Conservation (phyloP, 2,888 invertebrate species). For the Tinea semifulvella region DNA sequence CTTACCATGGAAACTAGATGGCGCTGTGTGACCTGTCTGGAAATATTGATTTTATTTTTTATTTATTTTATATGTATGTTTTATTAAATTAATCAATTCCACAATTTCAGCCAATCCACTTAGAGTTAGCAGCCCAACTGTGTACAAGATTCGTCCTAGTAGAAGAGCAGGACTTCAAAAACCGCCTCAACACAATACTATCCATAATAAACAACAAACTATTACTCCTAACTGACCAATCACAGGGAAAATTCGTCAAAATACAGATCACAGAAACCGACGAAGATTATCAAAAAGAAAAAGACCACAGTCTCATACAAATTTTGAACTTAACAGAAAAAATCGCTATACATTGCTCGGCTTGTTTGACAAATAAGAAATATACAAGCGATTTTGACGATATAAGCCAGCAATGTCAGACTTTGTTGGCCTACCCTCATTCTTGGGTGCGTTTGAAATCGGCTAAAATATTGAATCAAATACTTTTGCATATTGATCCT, state of each 20-base stretch:
- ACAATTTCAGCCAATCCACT: slow-evolving; percentile 66
- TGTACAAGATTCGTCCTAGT: slow-evolving; percentile 81
- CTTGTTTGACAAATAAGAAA: slow-evolving; percentile 61
- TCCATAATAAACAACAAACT: slow-evolving; percentile 66
- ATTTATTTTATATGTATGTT: neutral
- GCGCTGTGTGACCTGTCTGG: too few species aligned
- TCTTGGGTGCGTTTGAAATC: slow-evolving; percentile 85
- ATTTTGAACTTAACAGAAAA: slow-evolving; percentile 75
- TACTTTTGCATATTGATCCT: slow-evolving; percentile 72
- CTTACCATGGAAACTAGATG: too few species aligned
- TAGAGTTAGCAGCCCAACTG: slow-evolving; percentile 80
- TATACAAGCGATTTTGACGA: slow-evolving; percentile 60
- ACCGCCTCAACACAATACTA: slow-evolving; percentile 68
- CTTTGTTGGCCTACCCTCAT: slow-evolving; percentile 81
- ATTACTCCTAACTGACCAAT: slow-evolving; percentile 51
- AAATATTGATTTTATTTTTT: too few species aligned
- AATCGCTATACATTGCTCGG: slow-evolving; percentile 70
- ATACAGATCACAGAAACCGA: slow-evolving; percentile 38
- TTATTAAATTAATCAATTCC: slow-evolving; percentile 7
- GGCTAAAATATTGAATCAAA: slow-evolving; percentile 77
- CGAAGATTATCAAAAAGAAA: slow-evolving; percentile 66
- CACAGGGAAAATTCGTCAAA: slow-evolving; percentile 70
- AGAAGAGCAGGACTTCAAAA: slow-evolving; percentile 76
- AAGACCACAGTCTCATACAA: slow-evolving; percentile 81
- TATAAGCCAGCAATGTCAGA: slow-evolving; percentile 73